A percentile compares a stretch with the other conserved stretches of the same genome.
Evolutionary conservation across 2,113 vertebrate genomes (phyloP).

Genomic region (Cheilinus undulatus): DNA sequence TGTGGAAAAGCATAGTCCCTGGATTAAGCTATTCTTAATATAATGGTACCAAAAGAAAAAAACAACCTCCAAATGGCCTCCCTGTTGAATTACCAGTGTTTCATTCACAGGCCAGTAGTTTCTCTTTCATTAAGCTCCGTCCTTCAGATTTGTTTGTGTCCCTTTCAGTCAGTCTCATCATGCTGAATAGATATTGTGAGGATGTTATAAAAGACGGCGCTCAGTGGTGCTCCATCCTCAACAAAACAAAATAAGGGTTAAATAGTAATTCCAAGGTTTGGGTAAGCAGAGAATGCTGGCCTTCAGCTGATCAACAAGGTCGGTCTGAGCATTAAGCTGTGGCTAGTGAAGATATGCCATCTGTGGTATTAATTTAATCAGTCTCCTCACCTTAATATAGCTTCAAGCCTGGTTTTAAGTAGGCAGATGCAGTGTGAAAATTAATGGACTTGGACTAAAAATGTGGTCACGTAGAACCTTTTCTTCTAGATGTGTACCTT

Average conservation of each 20-base stretch:
- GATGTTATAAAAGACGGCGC: not conserved
- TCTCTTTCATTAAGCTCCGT: constrained; percentile 27
- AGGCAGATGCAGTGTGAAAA: too few species aligned
- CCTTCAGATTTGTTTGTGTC: constrained; percentile 20
- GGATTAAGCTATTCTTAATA: constrained; percentile 32
- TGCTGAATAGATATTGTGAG: constrained; percentile 17
- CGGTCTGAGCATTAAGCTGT: too few species aligned
- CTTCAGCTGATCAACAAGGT: too few species aligned
- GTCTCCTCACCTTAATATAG: too few species aligned
- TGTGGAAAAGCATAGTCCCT: constrained; percentile 19
- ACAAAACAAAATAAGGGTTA: not conserved
- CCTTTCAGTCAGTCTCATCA: constrained; percentile 23
- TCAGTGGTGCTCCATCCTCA: not conserved
- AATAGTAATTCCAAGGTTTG: not conserved
- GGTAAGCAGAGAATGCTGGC: too few species aligned
- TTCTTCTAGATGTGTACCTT: too few species aligned
- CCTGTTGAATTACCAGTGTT: constrained; percentile 28
- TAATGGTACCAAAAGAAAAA: constrained; percentile 43
- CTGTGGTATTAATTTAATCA: too few species aligned
- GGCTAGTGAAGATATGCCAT: too few species aligned
- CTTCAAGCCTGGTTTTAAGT: too few species aligned
- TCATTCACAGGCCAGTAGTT: constrained; percentile 7
- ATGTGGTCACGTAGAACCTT: too few species aligned
- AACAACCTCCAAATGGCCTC: constrained; percentile 12
- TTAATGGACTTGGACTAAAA: too few species aligned